Base-by-base conservation (phyloP, 2,888 invertebrate species). In the Agonum fuliginosum region DNA sequence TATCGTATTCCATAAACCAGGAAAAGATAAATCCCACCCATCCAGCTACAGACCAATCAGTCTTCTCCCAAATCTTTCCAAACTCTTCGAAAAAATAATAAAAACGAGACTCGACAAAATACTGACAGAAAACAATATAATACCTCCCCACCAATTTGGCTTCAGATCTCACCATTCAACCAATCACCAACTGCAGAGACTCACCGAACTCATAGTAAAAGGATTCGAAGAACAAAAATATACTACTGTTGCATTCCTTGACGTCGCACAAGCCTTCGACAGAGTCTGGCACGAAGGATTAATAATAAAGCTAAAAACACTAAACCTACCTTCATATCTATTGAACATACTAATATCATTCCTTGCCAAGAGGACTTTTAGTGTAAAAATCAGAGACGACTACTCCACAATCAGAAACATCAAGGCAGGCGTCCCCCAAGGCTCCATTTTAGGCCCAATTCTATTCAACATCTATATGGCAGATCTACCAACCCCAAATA, bases 181-280 rank as follows among this genome's bases (percentile, higher is more conserved):
- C 1, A 20, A 24, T 22, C 58, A 58, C 10, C 58, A 58, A 58
- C 27, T 24, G 5, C 58, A 22, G 4, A 46, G 46, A 46, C 46
- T 46, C 5, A 17, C 46, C 2, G 24, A 58, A 58, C 19, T 30
- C 12, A 58, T 58, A 6, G 12, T 12, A n/a, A 12, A 58, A 58
- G 24, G 58, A 14, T 58, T 58, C 14, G 27, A 58, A 58, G 24
- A 3, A 22, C 10, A 58, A 30, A 17, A 58, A 24, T 12, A 20
- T n/a, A 65, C 65, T 14, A n/a, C 10, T 10, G 17, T 65, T 14
- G 65, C 65, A 65, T 65, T 65, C 34, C n/a, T 65, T 14, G 37
- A 65, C 19, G 34, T 65, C 8, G 17, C 41, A n/a, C 51, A 77
- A 54, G 77, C 70, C 77, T 69, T 76, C 43, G 76, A 67, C 19